Evolutionary conservation across 2,888 invertebrate genomes (phyloP).

Genomic region (Caenorhabditis panamensis): DNA sequence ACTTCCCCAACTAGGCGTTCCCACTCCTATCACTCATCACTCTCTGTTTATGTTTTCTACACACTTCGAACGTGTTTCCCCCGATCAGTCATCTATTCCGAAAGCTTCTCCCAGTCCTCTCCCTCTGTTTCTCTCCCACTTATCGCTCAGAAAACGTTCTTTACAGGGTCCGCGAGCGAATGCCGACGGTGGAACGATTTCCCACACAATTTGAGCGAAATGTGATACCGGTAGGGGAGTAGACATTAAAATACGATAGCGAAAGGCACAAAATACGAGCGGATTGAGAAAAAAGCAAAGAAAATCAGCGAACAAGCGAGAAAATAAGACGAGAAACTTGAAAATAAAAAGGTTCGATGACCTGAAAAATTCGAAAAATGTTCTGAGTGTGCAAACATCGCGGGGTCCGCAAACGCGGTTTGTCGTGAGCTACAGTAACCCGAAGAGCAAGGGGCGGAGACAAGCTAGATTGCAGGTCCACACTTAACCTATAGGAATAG

Average conservation of each 20-base stretch:
- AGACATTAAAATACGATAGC: conserved; percentile 1
- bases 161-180: conserved; percentile 15
- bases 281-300: background rate
- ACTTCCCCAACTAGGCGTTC: conserved; percentile 16
- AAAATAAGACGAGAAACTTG: conserved; percentile 11
- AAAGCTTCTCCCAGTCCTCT: conserved; percentile 17
- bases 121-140: conserved; percentile 19
- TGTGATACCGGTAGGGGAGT: conserved; percentile 23
- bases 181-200: conserved; percentile 38
- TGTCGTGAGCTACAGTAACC: background rate
- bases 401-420: conserved; percentile 9
- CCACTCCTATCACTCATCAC: conserved; percentile 16
- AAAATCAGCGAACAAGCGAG: background rate
- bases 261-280: conserved; percentile 6
- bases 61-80: conserved; percentile 46
- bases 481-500: background rate
- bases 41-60: conserved; percentile 46
- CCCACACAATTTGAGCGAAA: conserved; percentile 39
- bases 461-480: no score
- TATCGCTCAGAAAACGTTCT: conserved; percentile 34
- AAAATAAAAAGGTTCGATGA: background rate
- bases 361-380: conserved; percentile 9
- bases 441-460: no score
- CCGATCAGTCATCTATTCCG: conserved; percentile 41
- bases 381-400: conserved; percentile 15